Percentiles rank a stretch among this genome's conserved stretches.
These are phyloP conservation scores for Rhorus exstirpatorius DNA, from an alignment of 2,888 invertebrate species.

Conservation along the genomic window DNA sequence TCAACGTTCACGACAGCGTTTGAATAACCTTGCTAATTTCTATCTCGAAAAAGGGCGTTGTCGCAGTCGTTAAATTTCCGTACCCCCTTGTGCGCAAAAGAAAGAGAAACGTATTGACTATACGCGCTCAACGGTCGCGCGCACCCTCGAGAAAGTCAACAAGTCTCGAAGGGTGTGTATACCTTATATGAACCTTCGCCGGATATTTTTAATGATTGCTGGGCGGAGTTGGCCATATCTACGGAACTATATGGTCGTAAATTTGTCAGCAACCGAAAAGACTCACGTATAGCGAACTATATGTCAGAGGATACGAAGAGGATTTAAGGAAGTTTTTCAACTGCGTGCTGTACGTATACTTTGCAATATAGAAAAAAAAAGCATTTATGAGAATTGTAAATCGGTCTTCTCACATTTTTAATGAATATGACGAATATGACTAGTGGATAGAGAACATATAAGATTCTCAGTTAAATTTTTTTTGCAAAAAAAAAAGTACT, in stretches of 20 bases:
- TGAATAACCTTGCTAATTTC: constrained; percentile 76
- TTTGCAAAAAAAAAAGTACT: too few species aligned
- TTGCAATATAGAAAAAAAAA: too few species aligned
- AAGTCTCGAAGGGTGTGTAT: constrained; percentile 40
- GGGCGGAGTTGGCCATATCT: constrained; percentile 55
- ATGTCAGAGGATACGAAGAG: constrained; percentile 28
- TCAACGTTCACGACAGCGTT: constrained; percentile 28
- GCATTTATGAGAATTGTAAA: too few species aligned
- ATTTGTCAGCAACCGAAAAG: constrained; percentile 65
- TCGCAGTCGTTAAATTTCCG: constrained; percentile 39
- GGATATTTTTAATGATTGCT: constrained; percentile 66
- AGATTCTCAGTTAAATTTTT: too few species aligned
- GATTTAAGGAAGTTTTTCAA: neutral
- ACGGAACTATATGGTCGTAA: constrained; percentile 53
- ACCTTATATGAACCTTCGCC: constrained; percentile 40
- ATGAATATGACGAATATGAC: too few species aligned
- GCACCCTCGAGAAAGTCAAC: constrained; percentile 50
- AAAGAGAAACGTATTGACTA: constrained; percentile 3
- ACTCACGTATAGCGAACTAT: constrained; percentile 41
- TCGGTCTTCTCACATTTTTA: too few species aligned
- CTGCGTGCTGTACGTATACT: neutral
- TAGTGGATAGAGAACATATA: too few species aligned
- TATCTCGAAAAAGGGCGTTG: constrained; percentile 60
- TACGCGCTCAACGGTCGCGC: neutral
- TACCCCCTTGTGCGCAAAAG: neutral